Evolutionary conservation across 2,888 invertebrate species (phyloP), one percentile per base, ranked within the genome.

Genomic region (Agrotis ipsilon): DNA sequence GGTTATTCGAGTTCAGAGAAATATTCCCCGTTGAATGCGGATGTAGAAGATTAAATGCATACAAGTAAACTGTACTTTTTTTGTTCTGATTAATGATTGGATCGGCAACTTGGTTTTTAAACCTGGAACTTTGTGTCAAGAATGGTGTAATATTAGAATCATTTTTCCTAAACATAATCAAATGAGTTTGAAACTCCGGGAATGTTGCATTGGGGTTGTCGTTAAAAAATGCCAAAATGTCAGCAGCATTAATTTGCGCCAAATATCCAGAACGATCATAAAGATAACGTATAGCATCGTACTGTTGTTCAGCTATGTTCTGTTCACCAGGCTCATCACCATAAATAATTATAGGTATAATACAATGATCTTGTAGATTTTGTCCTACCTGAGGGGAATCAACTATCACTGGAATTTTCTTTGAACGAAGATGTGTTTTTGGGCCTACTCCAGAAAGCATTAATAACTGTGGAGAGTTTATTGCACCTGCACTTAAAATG

Each of bases 11-110:
- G 55, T 92, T 94, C 7, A 98, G 89, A 59, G 93, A 91, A 21
- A 98, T 87, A 57, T 87, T 89, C 54, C 97, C 97, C 18, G 91
- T 93, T 0, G 97, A 97, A 84, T 92, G 89, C 0, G 97, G 97
- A 80, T 96, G 94, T 1, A 96, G 75, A 1, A 96, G 83, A 18
- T 92, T 88, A 0, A 96, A 90, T 14, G n/a, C 13, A 0, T 88
- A 80, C 57, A 94, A 27, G 2, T 96, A 88, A 0, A 96, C 52
- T 7, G 90, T 83, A 48, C 91, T 72, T 1, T 92, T 79, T 52
- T 82, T 78, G 79, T 90, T 93, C 14, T 86, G 78, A 70, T 92
- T 73, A 2, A 83, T 60, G 19, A 86, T 63, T 21, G 78, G 65
- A 21, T 82, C 51, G 24, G 60, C 65, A 13, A 83, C 27, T 3